phyloP scores from a whole-genome alignment of 2,888 invertebrate genomes.

The Slavum lentiscoides region DNA sequence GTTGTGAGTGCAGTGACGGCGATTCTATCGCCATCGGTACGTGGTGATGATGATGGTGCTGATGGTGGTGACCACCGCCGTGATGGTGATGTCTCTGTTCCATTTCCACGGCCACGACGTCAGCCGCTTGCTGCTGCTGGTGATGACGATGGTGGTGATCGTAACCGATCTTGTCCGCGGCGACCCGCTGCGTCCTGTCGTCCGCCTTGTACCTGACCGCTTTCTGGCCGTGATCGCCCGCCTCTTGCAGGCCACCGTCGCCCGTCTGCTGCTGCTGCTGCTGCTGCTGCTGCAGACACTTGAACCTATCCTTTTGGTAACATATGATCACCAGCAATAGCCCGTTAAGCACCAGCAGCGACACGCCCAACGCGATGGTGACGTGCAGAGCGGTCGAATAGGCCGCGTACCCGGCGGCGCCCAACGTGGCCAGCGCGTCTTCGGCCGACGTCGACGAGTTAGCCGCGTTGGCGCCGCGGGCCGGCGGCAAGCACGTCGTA shows the following conservation, averaged over 20 bases:
- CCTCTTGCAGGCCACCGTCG: not conserved
- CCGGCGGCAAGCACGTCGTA: constrained; percentile 52
- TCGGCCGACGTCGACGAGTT: constrained; percentile 32
- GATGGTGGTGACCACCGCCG: constrained; percentile 16
- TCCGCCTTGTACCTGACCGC: constrained; percentile 32
- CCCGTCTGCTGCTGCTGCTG: constrained; percentile 23
- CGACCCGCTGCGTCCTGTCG: constrained; percentile 7
- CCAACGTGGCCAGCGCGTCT: constrained; percentile 49
- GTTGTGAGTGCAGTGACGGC: not conserved
- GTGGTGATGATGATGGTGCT: constrained; percentile 37
- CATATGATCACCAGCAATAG: constrained; percentile 83
- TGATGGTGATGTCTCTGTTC: constrained; percentile 37
- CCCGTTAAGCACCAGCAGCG: constrained; percentile 78
- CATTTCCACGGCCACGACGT: constrained; percentile 45
- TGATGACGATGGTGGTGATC: constrained; percentile 2
- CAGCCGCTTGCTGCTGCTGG: not conserved
- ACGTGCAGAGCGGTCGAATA: constrained; percentile 78
- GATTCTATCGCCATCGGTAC: not conserved
- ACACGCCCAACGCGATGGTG: constrained; percentile 81
- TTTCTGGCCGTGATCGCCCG: not conserved
- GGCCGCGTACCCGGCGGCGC: constrained; percentile 49
- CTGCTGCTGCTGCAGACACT: constrained; percentile 48
- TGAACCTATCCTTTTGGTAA: constrained; percentile 73
- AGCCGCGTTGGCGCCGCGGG: constrained; percentile 1
- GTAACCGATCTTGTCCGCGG: not conserved